These are phyloP conservation scores for Poeciliopsis turrubarensis DNA, from an alignment of 2,113 vertebrate genomes.

Conservation along the genomic window DNA sequence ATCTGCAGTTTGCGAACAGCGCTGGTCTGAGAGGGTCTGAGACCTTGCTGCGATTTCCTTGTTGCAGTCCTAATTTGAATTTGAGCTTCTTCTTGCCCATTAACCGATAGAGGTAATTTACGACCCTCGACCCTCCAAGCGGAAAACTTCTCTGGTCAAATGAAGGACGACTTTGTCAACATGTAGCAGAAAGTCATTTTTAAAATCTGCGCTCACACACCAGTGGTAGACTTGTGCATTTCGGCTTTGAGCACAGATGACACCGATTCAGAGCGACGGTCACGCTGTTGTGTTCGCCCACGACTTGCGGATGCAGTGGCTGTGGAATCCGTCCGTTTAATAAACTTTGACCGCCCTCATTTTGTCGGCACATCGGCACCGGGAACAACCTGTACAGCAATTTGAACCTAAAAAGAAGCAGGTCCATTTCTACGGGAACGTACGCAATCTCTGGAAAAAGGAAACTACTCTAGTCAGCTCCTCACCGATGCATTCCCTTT, in stretches of 20 bases:
- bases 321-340: neutral
- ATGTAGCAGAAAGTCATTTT: neutral
- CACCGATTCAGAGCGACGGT: slow-evolving; percentile 18
- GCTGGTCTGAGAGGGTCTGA: neutral
- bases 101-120: too few species aligned
- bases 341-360: neutral
- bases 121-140: neutral
- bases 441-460: neutral
- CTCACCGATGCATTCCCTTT: slow-evolving; percentile 10
- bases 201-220: neutral
- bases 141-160: neutral
- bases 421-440: neutral
- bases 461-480: neutral
- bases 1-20: neutral
- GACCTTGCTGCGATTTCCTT: neutral
- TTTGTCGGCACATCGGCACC: too few species aligned
- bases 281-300: slow-evolving; percentile 1
- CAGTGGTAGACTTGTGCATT: neutral
- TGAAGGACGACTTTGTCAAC: neutral
- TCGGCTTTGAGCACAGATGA: neutral
- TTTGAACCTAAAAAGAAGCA: neutral
- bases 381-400: neutral
- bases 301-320: neutral
- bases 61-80: neutral
- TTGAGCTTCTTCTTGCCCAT: neutral